phyloP scores from a whole-genome alignment of 2,797 vertebrate species.

The Microctenopoma lineatum region DNA sequence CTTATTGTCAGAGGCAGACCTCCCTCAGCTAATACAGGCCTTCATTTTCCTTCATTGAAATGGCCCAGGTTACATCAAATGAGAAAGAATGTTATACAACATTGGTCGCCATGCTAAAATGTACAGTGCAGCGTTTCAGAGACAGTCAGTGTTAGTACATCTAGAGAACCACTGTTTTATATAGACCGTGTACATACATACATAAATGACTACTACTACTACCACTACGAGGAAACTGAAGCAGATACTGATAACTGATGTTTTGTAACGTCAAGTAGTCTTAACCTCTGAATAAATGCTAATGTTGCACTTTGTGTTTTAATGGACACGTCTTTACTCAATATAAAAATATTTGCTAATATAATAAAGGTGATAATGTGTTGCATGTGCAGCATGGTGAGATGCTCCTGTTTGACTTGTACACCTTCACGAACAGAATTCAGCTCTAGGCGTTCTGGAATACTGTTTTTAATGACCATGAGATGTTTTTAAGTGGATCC shows the following conservation, averaged over 20 bases:
- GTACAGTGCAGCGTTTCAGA: not conserved
- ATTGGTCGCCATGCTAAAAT: not conserved
- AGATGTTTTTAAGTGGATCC: not conserved
- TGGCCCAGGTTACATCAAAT: not conserved
- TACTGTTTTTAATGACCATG: not conserved
- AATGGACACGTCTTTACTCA: too few relatives aligned
- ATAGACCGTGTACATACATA: too few relatives aligned
- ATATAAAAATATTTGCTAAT: too few relatives aligned
- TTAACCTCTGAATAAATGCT: too few relatives aligned
- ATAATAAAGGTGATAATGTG: not conserved
- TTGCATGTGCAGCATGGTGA: not conserved
- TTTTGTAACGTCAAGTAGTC: too few relatives aligned
- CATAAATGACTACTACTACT: too few relatives aligned
- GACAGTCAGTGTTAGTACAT: not conserved
- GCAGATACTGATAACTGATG: too few relatives aligned
- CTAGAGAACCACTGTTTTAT: too few relatives aligned
- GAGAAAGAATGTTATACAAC: not conserved
- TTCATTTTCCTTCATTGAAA: not conserved
- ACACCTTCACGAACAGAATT: not conserved
- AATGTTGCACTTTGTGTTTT: too few relatives aligned
- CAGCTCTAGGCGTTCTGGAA: not conserved
- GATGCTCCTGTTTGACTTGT: not conserved
- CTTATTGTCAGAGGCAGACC: constrained; percentile 12
- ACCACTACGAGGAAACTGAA: too few relatives aligned
- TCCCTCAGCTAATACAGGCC: constrained; percentile 1